Evolutionary conservation across 2,888 invertebrate species (phyloP).

Genomic region (Quadriops clusia): DNA sequence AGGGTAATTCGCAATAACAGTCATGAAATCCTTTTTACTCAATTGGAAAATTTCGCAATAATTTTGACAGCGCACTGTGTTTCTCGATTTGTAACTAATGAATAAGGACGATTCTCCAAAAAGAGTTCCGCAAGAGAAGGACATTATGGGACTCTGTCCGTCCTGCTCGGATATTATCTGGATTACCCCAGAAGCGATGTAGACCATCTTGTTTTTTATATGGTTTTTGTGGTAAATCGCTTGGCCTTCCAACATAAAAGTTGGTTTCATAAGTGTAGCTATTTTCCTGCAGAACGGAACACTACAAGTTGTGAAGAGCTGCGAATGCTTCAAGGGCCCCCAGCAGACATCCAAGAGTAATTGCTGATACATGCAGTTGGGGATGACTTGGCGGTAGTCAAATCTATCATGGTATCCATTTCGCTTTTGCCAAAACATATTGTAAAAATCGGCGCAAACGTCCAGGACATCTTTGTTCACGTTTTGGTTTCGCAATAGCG

Average conservation of each 20-base stretch:
- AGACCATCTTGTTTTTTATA: slow-evolving; percentile 19
- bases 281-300: slow-evolving; percentile 16
- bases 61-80: slow-evolving; percentile 19
- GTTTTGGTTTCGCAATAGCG: too few species aligned
- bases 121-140: slow-evolving; percentile 19
- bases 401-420: slow-evolving; percentile 8
- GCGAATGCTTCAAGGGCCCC: slow-evolving; percentile 18
- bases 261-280: slow-evolving; percentile 14
- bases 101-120: slow-evolving; percentile 18
- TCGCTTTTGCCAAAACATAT: slow-evolving; percentile 8
- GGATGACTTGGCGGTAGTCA: slow-evolving; percentile 6
- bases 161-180: slow-evolving; percentile 21
- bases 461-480: too few species aligned
- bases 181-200: slow-evolving; percentile 19
- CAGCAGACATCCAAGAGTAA: slow-evolving; percentile 17
- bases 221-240: slow-evolving; percentile 16
- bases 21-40: slow-evolving; percentile 14
- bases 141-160: slow-evolving; percentile 20
- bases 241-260: slow-evolving; percentile 19
- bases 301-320: slow-evolving; percentile 18
- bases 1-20: slow-evolving; percentile 13
- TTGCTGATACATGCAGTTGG: slow-evolving; percentile 14
- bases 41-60: slow-evolving; percentile 19
- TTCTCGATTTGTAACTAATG: slow-evolving; percentile 14
- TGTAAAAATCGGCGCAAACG: too few species aligned